Evolutionary conservation across 2,888 invertebrate species (phyloP).

Genomic region (Drosophila tanythrix): DNA sequence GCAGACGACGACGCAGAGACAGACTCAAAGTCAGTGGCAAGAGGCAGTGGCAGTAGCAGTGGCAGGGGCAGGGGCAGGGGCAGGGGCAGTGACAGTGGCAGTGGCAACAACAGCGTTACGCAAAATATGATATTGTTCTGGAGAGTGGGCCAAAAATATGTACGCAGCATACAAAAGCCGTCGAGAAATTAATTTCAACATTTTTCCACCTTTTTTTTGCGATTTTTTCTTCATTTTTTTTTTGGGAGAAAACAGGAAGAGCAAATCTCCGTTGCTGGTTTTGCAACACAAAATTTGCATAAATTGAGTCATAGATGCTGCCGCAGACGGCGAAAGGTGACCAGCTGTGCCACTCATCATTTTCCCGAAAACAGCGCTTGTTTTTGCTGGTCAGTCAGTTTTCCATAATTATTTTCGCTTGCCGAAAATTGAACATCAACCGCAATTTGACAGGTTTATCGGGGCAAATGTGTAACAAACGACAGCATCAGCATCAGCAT

Average conservation of each 20-base stretch:
- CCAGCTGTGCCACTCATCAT: conserved; percentile 38
- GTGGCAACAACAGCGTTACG: conserved; percentile 34
- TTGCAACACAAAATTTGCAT: conserved; percentile 44
- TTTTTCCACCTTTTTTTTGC: conserved; percentile 60
- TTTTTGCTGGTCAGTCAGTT: conserved; percentile 21
- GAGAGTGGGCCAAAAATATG: conserved; percentile 25
- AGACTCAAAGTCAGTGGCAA: background rate
- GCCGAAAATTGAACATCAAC: conserved; percentile 21
- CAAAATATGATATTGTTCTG: conserved; percentile 61
- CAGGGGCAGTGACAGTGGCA: background rate
- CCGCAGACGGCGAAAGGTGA: background rate
- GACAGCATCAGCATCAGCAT: background rate
- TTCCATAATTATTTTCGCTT: conserved; percentile 30
- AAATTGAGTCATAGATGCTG: conserved; percentile 43
- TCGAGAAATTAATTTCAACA: conserved; percentile 76
- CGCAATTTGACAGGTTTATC: conserved; percentile 36
- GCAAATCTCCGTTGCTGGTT: conserved; percentile 12
- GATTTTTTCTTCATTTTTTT: conserved; percentile 12
- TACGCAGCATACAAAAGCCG: conserved; percentile 45
- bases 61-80: background rate
- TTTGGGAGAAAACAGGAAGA: conserved; percentile 30
- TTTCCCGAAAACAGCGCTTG: conserved; percentile 8
- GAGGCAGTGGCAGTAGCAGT: background rate
- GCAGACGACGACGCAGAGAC: conserved; percentile 25
- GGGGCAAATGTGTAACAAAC: background rate